phyloP scores from a whole-genome alignment of 30 jellyfish, hydroid and myxozoan species.

The Pelagia noctiluca region DNA sequence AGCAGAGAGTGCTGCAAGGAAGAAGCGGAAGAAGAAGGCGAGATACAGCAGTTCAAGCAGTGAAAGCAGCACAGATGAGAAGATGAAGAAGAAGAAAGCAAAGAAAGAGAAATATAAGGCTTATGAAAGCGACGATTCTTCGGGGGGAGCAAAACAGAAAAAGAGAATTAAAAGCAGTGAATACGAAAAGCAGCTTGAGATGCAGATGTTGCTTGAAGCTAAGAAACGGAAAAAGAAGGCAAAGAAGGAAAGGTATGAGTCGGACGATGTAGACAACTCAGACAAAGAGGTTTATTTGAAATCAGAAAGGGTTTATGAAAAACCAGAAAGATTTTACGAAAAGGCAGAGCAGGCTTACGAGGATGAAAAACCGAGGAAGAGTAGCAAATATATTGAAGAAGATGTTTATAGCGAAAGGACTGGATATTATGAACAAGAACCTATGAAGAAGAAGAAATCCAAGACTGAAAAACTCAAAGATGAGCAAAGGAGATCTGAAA shows the following conservation, averaged over 20 bases:
- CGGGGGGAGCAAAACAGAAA: constrained; percentile 22
- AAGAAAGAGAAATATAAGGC: constrained; percentile 65
- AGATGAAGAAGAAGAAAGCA: constrained; percentile 77
- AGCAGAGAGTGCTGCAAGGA: constrained; percentile 18
- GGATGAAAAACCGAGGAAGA: constrained; percentile 37
- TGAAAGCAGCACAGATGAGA: constrained; percentile 78
- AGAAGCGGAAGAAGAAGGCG: constrained; percentile 65
- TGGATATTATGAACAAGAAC: not conserved
- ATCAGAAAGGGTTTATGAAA: constrained; percentile 5
- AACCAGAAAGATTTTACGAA: constrained; percentile 20
- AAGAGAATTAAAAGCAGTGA: constrained; percentile 43
- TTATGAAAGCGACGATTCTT: constrained; percentile 58
- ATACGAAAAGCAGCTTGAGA: constrained; percentile 30
- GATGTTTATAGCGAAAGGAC: constrained; percentile 13
- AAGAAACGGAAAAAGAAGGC: constrained; percentile 45
- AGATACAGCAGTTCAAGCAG: constrained; percentile 49
- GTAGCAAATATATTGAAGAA: constrained; percentile 35
- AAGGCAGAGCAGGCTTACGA: constrained; percentile 30
- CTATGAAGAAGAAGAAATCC: constrained; percentile 47
- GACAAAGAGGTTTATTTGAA: not conserved
- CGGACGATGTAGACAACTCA: constrained; percentile 26
- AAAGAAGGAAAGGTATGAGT: constrained; percentile 59
- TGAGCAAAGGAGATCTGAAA: constrained; percentile 10
- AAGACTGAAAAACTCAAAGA: constrained; percentile 40
- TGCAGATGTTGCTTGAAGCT: constrained; percentile 13